Evolutionary conservation across 1,140 invertebrate species (phyloP).

Genomic region (Dysdera silvatica): DNA sequence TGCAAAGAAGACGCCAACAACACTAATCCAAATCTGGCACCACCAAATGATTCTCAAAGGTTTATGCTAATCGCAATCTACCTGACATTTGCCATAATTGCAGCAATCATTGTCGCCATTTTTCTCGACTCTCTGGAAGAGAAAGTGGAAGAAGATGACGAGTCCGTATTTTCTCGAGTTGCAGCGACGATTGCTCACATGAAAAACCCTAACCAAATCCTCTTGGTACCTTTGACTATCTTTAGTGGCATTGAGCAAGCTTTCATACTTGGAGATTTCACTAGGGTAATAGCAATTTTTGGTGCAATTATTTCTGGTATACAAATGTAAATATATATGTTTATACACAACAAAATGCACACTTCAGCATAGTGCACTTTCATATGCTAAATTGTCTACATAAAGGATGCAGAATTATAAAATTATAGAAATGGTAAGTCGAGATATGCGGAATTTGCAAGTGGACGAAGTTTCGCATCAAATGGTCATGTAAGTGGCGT

Average conservation of each 20-base stretch:
- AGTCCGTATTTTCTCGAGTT: slow-evolving; percentile 69
- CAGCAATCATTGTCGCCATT: slow-evolving; percentile 72
- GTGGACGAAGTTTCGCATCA: too few species aligned
- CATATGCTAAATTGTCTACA: too few species aligned
- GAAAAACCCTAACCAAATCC: slow-evolving; percentile 71
- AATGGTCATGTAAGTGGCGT: too few species aligned
- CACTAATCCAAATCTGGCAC: slow-evolving; percentile 49
- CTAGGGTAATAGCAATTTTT: too few species aligned
- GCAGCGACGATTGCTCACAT: slow-evolving; percentile 83
- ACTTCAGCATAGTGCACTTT: too few species aligned
- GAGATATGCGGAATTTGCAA: too few species aligned
- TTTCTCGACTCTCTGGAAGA: slow-evolving; percentile 73
- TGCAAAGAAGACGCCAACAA: slow-evolving; percentile 4
- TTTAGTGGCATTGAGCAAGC: slow-evolving; percentile 97
- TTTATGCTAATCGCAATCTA: slow-evolving; percentile 83
- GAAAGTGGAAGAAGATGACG: slow-evolving; percentile 47
- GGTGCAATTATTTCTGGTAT: slow-evolving; percentile 6
- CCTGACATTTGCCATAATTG: slow-evolving; percentile 71
- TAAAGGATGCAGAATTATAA: too few species aligned
- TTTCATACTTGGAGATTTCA: slow-evolving; percentile 89
- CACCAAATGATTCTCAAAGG: slow-evolving; percentile 72
- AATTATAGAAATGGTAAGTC: too few species aligned
- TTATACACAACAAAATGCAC: too few species aligned
- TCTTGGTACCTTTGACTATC: slow-evolving; percentile 88
- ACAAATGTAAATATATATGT: too few species aligned